A percentile compares a stretch with the other conserved stretches of the same genome.
phyloP scores from a whole-genome alignment of 2,113 vertebrate species.

The Spheniscus mendiculus region DNA sequence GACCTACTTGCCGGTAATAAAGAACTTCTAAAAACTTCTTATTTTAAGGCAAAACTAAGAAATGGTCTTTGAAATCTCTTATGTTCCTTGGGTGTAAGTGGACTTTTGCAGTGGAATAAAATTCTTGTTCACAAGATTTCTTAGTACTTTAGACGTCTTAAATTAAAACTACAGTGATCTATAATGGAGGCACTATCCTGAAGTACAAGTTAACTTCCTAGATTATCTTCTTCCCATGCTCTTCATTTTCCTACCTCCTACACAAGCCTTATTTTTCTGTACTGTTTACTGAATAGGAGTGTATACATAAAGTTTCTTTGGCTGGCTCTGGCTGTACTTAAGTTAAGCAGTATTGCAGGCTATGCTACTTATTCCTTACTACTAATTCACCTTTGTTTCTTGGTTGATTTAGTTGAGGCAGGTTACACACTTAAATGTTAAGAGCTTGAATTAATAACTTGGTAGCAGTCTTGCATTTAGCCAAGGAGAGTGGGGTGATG shows the following conservation, averaged over 20 bases:
- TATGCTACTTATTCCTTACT: not conserved
- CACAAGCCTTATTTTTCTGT: not conserved
- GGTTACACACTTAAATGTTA: not conserved
- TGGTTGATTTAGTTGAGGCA: not conserved
- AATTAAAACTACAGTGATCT: not conserved
- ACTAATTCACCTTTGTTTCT: not conserved
- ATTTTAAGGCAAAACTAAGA: not conserved
- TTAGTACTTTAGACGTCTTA: not conserved
- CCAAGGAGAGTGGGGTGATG: not conserved
- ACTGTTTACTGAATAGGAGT: not conserved
- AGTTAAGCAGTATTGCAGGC: not conserved
- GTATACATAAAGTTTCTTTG: not conserved
- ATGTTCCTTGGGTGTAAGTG: not conserved
- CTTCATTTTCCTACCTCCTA: not conserved
- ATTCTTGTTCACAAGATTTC: not conserved
- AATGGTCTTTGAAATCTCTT: not conserved
- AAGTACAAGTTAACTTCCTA: not conserved
- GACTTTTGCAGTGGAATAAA: not conserved
- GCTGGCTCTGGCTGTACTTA: not conserved
- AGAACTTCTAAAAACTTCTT: not conserved
- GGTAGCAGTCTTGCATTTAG: not conserved
- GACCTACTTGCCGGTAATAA: constrained; percentile 93
- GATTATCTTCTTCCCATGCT: not conserved
- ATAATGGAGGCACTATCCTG: not conserved
- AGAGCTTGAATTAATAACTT: not conserved